Evolutionary conservation across 2,797 vertebrate genomes (phyloP), one percentile per base, ranked within the genome.

Genomic region (Smutsia gigantea): DNA sequence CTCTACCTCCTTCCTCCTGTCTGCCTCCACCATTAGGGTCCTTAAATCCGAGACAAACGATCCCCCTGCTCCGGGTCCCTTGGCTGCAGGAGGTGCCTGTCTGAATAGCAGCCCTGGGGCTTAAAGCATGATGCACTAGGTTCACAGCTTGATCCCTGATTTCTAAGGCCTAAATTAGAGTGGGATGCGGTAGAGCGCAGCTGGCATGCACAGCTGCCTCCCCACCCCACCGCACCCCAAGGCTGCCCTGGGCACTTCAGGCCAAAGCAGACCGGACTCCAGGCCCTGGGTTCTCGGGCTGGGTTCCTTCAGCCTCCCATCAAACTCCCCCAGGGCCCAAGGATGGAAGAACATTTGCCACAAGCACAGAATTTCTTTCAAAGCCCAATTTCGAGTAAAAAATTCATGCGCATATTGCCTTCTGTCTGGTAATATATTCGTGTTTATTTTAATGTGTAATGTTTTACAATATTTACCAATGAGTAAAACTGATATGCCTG

Each of bases 401-500:
- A 86, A 94, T 78, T 46, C 31, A 75, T 79, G 72, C 46, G 53
- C 27, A 8, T n/a, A 82, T 83, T 95, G 49, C 39, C 53, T 90
- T 82, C 46, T 78, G 27, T 37, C 78, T 51, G 9, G 4, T n/a
- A 75, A 55, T 12, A 29, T 42, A 81, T 18, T 69, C 46, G 0
- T 87, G 64, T 96, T 95, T 92, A 68, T 92, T 93, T 96, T 82
- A 74, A 57, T 77, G 82, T 51, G 19, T 10, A 59, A 49, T 49
- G 17, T 75, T 81, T 95, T 69, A 37, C n/a, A 61, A 2, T 83
- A 18, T 87, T 88, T 93, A 84, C 91, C 69, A 77, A 0, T 29
- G 39, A 95, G 82, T n/a, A 69, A 78, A 90, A 75, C 75, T 46
- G 66, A 78, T 53, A 49, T 63, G 82, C 37, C 82, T 12, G 0